Conservation (phyloP, 2,888 invertebrate species). For the Phaonia tiefii region DNA sequence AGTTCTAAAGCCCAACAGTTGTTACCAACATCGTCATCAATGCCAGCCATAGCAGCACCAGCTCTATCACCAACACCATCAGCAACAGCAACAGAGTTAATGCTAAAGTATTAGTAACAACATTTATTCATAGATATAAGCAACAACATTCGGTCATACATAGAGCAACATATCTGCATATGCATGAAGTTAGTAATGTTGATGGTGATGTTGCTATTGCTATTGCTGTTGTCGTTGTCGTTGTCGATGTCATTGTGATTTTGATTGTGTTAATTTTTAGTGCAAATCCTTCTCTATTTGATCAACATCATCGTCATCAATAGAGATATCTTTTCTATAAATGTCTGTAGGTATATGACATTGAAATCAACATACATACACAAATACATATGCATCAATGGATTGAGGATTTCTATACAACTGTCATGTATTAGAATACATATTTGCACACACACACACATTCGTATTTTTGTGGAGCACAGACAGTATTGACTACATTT, state of each 20-base stretch:
- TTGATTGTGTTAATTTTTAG: constrained; percentile 71
- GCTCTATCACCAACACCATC: background rate
- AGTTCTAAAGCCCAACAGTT: constrained; percentile 64
- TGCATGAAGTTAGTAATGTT: background rate
- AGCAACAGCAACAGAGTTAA: constrained; percentile 26
- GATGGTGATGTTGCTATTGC: constrained; percentile 9
- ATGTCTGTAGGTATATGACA: background rate
- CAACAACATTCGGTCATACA: background rate
- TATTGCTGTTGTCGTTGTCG: constrained; percentile 28
- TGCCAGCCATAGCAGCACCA: background rate
- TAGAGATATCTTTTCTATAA: constrained; percentile 28
- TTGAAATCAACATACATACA: background rate
- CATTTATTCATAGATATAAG: constrained; percentile 49
- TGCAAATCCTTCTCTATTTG: constrained; percentile 72
- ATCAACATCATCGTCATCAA: constrained; percentile 67
- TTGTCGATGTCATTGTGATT: constrained; percentile 51
- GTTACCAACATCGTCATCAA: constrained; percentile 45
- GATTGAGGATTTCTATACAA: constrained; percentile 10
- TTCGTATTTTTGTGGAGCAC: too few species aligned
- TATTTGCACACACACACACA: background rate
- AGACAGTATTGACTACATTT: constrained; percentile 43
- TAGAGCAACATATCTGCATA: constrained; percentile 6
- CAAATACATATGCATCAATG: constrained; percentile 25
- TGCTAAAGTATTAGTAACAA: constrained; percentile 52
- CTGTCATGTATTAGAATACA: constrained; percentile 7